Percentiles rank a stretch among this genome's conserved stretches.
Evolutionary conservation across 1,140 invertebrate species (phyloP).

Genomic region (Cotesia typhae): DNA sequence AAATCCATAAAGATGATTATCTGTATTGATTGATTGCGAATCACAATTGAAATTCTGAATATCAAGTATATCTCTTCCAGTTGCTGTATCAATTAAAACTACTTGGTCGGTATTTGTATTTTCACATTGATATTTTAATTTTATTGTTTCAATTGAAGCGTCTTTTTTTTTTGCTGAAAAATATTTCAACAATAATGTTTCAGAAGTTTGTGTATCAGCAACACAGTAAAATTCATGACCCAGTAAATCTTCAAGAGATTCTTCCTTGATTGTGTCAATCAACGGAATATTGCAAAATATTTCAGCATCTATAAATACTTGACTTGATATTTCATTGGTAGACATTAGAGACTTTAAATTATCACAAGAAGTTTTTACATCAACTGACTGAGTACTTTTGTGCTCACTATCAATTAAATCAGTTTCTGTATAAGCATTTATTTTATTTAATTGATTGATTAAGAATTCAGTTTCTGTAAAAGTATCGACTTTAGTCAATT

Average conservation of each 20-base stretch:
- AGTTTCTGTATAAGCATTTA: constrained; percentile 24
- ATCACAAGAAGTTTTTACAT: constrained; percentile 11
- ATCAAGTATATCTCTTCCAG: constrained; percentile 11
- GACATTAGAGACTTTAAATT: not conserved
- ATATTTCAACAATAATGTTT: not conserved
- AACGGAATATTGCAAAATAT: constrained; percentile 10
- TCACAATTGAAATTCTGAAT: constrained; percentile 23
- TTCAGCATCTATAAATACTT: not conserved
- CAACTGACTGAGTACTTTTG: not conserved
- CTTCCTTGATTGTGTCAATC: not conserved
- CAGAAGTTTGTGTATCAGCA: constrained; percentile 22
- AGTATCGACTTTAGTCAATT: not conserved
- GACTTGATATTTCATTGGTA: not conserved
- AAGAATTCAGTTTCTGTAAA: no score
- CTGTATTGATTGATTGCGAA: constrained; percentile 21
- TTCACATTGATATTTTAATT: not conserved
- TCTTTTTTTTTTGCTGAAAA: constrained; percentile 5
- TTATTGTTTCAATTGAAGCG: constrained; percentile 3
- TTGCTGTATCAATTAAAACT: constrained; percentile 19
- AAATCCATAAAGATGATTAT: not conserved
- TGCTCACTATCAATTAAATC: not conserved
- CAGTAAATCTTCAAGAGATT: not conserved
- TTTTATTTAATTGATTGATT: no score
- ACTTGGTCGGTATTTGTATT: constrained; percentile 23
- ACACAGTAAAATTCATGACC: not conserved